phyloP scores from a whole-genome alignment of 2,113 vertebrate species.

The Leptobrachium leishanense region DNA sequence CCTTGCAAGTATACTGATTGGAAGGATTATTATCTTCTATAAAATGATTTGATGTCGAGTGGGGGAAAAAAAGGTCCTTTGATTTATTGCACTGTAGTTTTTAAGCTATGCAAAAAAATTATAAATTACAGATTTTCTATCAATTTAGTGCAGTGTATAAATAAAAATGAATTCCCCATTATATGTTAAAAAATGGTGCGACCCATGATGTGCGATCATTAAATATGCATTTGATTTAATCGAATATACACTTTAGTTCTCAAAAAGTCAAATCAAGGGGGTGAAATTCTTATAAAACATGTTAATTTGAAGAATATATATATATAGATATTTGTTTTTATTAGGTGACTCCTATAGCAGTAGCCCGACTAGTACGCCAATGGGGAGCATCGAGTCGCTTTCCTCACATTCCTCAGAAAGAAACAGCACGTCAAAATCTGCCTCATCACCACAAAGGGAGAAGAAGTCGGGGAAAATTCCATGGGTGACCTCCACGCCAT shows the following conservation, averaged over 20 bases:
- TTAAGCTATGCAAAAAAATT: background rate
- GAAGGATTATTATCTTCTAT: background rate
- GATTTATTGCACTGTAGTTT: background rate
- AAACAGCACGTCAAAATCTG: slow-evolving; percentile 78
- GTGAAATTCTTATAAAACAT: no score
- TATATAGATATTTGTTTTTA: background rate
- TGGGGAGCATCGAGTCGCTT: slow-evolving; percentile 94
- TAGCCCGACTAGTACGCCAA: slow-evolving; percentile 91
- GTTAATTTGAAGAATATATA: no score
- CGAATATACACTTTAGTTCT: no score
- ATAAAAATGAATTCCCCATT: no score
- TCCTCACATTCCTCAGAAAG: slow-evolving; percentile 98
- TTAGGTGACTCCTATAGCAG: slow-evolving; percentile 94
- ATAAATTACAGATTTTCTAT: no score
- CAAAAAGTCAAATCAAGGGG: no score
- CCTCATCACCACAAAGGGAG: slow-evolving; percentile 72
- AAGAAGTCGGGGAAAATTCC: slow-evolving; percentile 69
- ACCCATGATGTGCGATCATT: no score
- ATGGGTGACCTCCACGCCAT: slow-evolving; percentile 67
- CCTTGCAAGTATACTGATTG: background rate
- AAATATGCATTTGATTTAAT: no score
- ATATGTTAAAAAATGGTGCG: no score
- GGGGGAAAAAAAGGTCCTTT: slow-evolving; percentile 21
- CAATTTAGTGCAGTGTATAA: no score
- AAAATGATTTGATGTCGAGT: background rate